Evolutionary conservation across 2,888 invertebrate genomes (phyloP), one percentile per base, ranked within the genome.

Genomic region (Agrotis segetum): DNA sequence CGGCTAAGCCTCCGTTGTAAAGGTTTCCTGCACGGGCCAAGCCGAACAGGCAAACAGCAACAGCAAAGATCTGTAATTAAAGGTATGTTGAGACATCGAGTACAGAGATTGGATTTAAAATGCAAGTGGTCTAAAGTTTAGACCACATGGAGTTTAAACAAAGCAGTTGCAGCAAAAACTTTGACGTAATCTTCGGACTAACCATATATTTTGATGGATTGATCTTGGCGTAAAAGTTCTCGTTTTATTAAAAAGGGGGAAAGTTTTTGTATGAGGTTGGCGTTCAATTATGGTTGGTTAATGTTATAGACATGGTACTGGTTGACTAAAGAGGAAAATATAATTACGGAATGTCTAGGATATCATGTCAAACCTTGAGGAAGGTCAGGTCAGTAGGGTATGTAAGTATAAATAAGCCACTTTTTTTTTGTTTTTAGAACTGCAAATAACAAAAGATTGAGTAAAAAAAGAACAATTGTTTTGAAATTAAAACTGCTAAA

Each of bases 41-140:
- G 71, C 92, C 92, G 61, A 93, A 86, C 6, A 92, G 85, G 88
- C 91, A 91, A 50, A 85, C 85, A 44, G 91, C 83, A 19, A 89
- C 61, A 63, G 89, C 83, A 44, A 92, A 71, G 53, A 90, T 78
- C 93, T 93, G 82, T 63, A 78, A 79, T 29, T 65, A 24, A 44
- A 65, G 29, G 0, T 2, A 1, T 58, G 44, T 44, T 3, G 3
- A 67, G 16, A 14, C 14, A 34, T 62, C 7, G 2, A 0, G 9
- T 13, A n/a, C 29, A 55, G 4, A 40, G 34, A 34, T 34, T 34
- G 7, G 34, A 34, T 34, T 34, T 34, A 34, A 34, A 34, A 7
- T 34, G 34, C 6, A 4, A 2, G 24, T 24, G 24, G 24, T 24
- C 24, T 24, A 24, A 24, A 24, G 24, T 24, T 24, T 24, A 24